A percentile compares a stretch with the other conserved stretches of the same genome.
These are phyloP conservation scores for Ctenodactylus gundi DNA, from an alignment of 2,113 vertebrate species.

Conservation along the genomic window DNA sequence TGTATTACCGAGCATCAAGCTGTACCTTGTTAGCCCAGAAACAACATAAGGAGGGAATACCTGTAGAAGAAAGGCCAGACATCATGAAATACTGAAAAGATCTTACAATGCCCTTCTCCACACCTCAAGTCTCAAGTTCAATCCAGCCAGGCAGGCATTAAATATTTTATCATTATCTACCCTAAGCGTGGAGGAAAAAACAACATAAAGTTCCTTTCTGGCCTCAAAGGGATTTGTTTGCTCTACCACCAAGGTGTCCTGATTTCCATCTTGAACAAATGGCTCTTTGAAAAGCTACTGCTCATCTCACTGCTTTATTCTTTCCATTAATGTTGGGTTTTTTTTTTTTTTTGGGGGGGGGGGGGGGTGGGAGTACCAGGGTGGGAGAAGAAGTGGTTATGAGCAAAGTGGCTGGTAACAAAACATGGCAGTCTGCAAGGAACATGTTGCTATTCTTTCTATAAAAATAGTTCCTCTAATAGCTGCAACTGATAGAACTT, in stretches of 20 bases:
- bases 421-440: background rate
- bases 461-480: background rate
- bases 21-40: background rate
- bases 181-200: background rate
- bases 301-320: background rate
- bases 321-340: slow-evolving; percentile 34
- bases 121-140: background rate
- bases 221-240: background rate
- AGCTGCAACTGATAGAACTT: background rate
- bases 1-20: background rate
- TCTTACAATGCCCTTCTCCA: fast-evolving
- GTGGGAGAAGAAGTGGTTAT: background rate
- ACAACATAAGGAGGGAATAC: background rate
- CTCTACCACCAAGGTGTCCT: background rate
- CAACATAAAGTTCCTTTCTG: background rate
- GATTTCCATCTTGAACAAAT: slow-evolving; percentile 40
- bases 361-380: slow-evolving; percentile 2
- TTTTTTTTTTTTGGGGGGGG: too few species aligned
- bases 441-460: background rate
- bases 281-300: slow-evolving; percentile 36
- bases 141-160: background rate
- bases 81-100: background rate
- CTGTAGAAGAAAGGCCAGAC: background rate
- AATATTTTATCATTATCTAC: background rate
- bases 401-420: background rate